Conservation (phyloP, 1,140 invertebrate genomes). For the Harpegnathos saltator region DNA sequence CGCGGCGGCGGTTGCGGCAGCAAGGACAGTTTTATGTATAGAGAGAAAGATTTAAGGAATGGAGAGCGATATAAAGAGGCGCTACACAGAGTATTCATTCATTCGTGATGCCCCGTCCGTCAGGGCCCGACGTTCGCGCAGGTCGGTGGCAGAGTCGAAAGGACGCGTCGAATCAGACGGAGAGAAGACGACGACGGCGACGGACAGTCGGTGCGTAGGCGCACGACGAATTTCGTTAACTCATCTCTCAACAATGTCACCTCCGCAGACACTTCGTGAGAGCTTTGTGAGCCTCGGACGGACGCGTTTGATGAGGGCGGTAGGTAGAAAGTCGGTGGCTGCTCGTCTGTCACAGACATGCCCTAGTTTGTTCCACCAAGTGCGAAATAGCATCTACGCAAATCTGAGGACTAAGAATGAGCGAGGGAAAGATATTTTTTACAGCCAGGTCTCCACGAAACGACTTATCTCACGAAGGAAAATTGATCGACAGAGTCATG, state of each 20-base stretch:
- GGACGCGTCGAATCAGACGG: background rate
- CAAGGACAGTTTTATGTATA: slow-evolving; percentile 75
- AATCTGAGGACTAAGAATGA: too few relatives aligned
- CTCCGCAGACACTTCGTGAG: background rate
- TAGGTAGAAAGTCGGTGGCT: background rate
- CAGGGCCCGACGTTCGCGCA: slow-evolving; percentile 19
- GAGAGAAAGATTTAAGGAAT: slow-evolving; percentile 77
- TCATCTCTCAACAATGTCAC: slow-evolving; percentile 16
- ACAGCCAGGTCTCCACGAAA: too few relatives aligned
- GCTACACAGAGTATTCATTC: slow-evolving; percentile 82
- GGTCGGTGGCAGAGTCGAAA: background rate
- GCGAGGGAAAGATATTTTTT: too few relatives aligned
- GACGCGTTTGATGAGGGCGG: background rate
- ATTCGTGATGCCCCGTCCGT: slow-evolving; percentile 78
- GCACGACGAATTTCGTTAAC: slow-evolving; percentile 30
- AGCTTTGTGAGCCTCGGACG: background rate
- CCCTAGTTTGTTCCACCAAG: too few relatives aligned
- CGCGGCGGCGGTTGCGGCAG: slow-evolving; percentile 4
- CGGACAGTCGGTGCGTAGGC: background rate
- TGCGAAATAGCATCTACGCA: too few relatives aligned
- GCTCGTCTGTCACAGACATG: background rate
- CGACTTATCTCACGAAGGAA: background rate
- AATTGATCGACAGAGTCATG: background rate
- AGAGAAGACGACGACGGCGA: too few relatives aligned
- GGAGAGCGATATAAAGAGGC: slow-evolving; percentile 73